phyloP scores from a whole-genome alignment of 2,888 invertebrate species.

The Nasonovia ribisnigri region DNA sequence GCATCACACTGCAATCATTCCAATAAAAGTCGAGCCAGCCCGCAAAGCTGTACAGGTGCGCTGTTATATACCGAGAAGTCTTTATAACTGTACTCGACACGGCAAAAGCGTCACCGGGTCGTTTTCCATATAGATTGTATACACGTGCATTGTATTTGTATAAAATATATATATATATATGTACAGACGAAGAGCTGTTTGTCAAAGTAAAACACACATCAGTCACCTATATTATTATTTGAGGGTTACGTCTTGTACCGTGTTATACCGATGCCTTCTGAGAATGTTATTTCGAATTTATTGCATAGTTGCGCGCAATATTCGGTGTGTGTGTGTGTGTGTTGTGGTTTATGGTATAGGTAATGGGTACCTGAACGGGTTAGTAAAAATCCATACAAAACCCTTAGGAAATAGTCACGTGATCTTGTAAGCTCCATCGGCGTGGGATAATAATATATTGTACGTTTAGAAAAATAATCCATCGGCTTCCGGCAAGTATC shows the following conservation, averaged over 20 bases:
- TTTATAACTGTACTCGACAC: not conserved
- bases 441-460: too few relatives aligned
- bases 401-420: not conserved
- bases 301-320: not conserved
- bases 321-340: not conserved
- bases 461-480: not conserved
- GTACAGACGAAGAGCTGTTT: not conserved
- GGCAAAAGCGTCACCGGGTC: not conserved
- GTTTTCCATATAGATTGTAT: not conserved
- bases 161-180: too few relatives aligned
- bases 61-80: too few relatives aligned
- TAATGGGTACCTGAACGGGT: too few relatives aligned
- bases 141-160: not conserved
- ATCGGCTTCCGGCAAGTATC: not conserved
- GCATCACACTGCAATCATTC: too few relatives aligned
- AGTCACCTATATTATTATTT: not conserved
- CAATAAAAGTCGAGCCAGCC: too few relatives aligned
- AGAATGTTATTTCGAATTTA: not conserved
- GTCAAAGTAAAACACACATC: not conserved
- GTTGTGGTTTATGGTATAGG: too few relatives aligned
- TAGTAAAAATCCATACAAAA: not conserved
- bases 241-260: not conserved
- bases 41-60: not conserved
- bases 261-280: not conserved
- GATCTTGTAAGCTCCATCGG: not conserved